Evolutionary conservation across 1,140 invertebrate genomes (phyloP), one percentile per base, ranked within the genome.

Genomic region (Drosophila paulistorum): DNA sequence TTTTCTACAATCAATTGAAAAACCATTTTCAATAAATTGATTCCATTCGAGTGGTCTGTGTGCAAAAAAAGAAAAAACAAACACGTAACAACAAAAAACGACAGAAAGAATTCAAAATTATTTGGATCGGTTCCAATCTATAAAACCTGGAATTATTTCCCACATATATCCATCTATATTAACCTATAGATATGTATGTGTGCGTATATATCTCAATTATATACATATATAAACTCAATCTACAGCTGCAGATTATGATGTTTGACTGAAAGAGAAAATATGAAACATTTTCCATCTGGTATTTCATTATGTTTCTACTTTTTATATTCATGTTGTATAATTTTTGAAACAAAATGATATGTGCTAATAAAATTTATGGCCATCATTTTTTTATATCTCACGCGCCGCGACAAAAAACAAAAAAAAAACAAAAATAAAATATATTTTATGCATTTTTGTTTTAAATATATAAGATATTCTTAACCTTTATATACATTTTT

Each of bases 91-190:
- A 37, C 35, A 39, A 39, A 51, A 51, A 51, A 51, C 45, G 45
- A 51, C 45, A 23, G n/a, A 48, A 51, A 51, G 20, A 51, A 23
- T 51, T 51, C 20, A 51, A 82, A 65, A 41, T 42, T 42, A 65
- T 60, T 86, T 86, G 83, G 83, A 86, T 77, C 84, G 37, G 76
- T 64, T 86, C 83, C 83, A 86, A 86, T 79, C 83, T 72, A 82
- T 87, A 83, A 87, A 77, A 74, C 72, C 77, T 86, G 83, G 83
- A 86, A 86, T 79, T 87, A 86, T 87, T 79, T 59, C 65, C 57
- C 57, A 65, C 78, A 68, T 45, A 65, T 42, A 70, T 61, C 51
- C 23, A 35, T 14, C 63, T 66, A 64, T 61, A 68, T 64, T 66
- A 70, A 74, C 77, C 70, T 74, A 66, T 81, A 62, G 74, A 82